Base-by-base conservation (phyloP, 2,113 vertebrate genomes). In the Theristicus caerulescens region DNA sequence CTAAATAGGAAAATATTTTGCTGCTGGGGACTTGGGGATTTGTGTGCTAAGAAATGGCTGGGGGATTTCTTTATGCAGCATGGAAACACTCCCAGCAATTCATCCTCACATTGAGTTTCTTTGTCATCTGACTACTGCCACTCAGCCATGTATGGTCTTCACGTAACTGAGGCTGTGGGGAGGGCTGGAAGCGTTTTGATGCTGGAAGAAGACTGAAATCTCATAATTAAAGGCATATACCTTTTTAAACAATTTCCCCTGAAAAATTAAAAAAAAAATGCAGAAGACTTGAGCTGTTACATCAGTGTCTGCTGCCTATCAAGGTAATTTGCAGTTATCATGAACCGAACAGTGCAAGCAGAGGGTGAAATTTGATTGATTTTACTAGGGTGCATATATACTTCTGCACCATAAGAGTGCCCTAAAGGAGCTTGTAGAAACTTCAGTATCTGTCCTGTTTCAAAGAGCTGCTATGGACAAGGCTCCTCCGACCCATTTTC, bases 1-100 rank as follows among this genome's bases (percentile, higher is more conserved):
- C 89, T 88, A 93, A 93, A 92, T 32, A 84, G 91, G 71, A 95
- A 94, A 91, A 87, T 95, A 93, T 95, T 95, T 95, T 90, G 49
- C 70, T 94, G 72, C 83, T 92, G 82, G 86, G 72, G 69, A 91
- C 95, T 89, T 97, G 49, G 74, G 74, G 77, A 79, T 89, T 78
- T 95, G 65, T 92, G 64, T 91, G 64, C 85, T 92, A 76, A 85
- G 86, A 72, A 77, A 76, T 78, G 84, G 47, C 61, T 81, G 61
- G 49, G 46, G 44, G 72, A 8, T 83, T 90, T 83, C 42, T 96
- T 80, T 66, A 42, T 69, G 76, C 58, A 91, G 59, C 57, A 76
- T 59, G 79, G 92, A 97, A 96, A 96, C 52, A 58, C 54, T 94
- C 42, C n/a, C 71, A 93, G 47, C 61, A 83, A 82, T 95, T 93